phyloP scores from a whole-genome alignment of 2,113 vertebrate species.

The Proterorhinus semilunaris region DNA sequence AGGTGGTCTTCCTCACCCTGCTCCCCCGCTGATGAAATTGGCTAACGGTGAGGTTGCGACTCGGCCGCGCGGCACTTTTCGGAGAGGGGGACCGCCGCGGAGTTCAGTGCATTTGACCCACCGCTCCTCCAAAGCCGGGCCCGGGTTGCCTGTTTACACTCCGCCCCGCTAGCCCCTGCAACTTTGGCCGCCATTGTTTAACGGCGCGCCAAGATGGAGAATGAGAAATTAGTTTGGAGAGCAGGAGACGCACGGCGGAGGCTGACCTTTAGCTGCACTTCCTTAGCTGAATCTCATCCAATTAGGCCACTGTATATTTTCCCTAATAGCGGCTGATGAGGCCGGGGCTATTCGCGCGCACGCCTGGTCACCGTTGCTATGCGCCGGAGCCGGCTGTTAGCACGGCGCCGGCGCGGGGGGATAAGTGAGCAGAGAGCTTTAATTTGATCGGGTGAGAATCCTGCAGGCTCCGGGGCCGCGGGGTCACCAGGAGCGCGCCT shows the following conservation, averaged over 20 bases:
- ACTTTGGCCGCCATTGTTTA: constrained; percentile 93
- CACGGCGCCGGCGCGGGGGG: constrained; percentile 93
- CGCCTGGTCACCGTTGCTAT: constrained; percentile 94
- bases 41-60: constrained; percentile 63
- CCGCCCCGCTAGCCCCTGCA: constrained; percentile 81
- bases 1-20: constrained; percentile 53
- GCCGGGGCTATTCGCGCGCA: constrained; percentile 93
- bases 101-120: constrained; percentile 53
- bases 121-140: constrained; percentile 57
- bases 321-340: constrained; percentile 99
- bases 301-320: constrained; percentile 99
- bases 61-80: constrained; percentile 49
- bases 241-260: constrained; percentile 92
- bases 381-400: constrained; percentile 95
- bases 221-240: constrained; percentile 84
- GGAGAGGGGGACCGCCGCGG: constrained; percentile 29
- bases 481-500: constrained; percentile 93
- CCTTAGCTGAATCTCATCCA: constrained; percentile 99
- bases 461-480: constrained; percentile 95
- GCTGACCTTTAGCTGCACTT: constrained; percentile 96
- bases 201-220: constrained; percentile 79
- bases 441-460: constrained; percentile 99
- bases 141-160: constrained; percentile 73
- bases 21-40: constrained; percentile 64
- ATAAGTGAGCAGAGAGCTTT: constrained; percentile 99